These are phyloP conservation scores for Actenoides hombroni DNA, from an alignment of 2,113 vertebrate genomes.

Conservation along the genomic window DNA sequence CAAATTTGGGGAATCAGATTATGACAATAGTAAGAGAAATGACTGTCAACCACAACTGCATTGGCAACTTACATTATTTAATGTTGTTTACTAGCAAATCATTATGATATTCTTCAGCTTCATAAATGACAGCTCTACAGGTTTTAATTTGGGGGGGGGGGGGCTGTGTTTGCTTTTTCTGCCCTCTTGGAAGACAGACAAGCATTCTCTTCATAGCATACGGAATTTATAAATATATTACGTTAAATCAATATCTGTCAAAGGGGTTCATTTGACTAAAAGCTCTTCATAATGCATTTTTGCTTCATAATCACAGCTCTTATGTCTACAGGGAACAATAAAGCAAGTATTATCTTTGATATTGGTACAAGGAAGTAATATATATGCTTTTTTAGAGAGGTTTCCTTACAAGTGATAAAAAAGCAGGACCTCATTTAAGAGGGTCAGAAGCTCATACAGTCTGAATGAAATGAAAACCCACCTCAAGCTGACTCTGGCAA, in stretches of 20 bases:
- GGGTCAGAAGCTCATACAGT: neutral
- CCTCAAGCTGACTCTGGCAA: neutral
- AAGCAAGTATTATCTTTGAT: slow-evolving; percentile 39
- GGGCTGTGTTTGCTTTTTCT: neutral
- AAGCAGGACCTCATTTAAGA: slow-evolving; percentile 14
- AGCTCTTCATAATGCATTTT: neutral
- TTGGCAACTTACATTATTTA: neutral
- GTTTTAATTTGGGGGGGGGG: neutral
- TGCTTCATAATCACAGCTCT: slow-evolving; percentile 6
- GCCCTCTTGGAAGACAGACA: neutral
- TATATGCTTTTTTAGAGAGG: neutral
- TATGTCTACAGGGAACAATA: neutral
- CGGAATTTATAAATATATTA: neutral
- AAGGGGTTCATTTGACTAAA: neutral
- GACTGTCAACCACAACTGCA: neutral
- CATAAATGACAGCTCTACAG: neutral
- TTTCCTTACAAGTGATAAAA: neutral
- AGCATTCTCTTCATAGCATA: neutral
- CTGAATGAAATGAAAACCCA: neutral
- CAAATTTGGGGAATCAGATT: neutral
- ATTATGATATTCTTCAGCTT: neutral
- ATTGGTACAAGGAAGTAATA: slow-evolving; percentile 10
- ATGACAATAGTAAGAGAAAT: neutral
- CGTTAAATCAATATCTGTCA: slow-evolving; percentile 33
- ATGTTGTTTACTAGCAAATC: neutral